Conservation (phyloP, 2,888 invertebrate species). For the Pyrrhosoma nymphula region DNA sequence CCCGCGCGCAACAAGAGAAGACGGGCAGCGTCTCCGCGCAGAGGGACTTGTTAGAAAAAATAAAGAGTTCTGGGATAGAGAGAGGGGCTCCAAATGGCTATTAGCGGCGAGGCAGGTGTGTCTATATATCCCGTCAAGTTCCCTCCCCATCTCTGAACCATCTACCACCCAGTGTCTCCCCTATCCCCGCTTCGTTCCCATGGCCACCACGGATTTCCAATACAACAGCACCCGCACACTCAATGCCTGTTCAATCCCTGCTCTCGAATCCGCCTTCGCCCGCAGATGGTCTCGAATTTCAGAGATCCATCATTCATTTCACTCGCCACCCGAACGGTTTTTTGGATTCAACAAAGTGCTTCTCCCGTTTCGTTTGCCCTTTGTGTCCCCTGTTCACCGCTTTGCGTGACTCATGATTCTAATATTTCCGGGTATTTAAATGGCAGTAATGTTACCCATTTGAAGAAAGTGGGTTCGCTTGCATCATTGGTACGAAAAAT, state of each 20-base stretch:
- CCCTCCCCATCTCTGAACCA: not conserved
- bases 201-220: not conserved
- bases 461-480: too few relatives aligned
- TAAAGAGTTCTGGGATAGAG: not conserved
- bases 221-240: not conserved
- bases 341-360: not conserved
- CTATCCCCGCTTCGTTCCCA: not conserved
- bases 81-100: not conserved
- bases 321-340: not conserved
- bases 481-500: too few relatives aligned
- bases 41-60: not conserved
- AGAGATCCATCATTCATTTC: slow-evolving; percentile 14
- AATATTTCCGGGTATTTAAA: not conserved
- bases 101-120: slow-evolving; percentile 10
- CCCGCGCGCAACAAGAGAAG: not conserved
- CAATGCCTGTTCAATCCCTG: not conserved
- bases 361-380: not conserved
- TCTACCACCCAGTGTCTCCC: not conserved
- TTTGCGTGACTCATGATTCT: not conserved
- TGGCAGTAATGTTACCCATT: not conserved
- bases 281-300: not conserved
- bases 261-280: not conserved
- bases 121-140: not conserved
- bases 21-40: not conserved
- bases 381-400: not conserved